Evolutionary conservation across 2,888 invertebrate species (phyloP), one percentile per base, ranked within the genome.

Genomic region (Creontiades dilutus): DNA sequence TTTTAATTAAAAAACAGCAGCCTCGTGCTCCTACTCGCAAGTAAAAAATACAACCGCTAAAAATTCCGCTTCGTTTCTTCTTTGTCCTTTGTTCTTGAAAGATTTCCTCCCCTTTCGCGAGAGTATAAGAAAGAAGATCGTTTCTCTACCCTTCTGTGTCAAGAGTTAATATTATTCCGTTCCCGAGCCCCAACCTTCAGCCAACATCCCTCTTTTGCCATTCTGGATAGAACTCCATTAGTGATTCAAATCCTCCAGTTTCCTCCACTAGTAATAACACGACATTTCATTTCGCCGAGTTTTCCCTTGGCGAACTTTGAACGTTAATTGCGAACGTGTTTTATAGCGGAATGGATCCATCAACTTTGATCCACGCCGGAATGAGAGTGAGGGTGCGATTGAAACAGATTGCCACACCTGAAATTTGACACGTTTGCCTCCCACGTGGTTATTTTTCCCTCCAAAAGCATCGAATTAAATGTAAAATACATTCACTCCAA

Each of bases 91-190:
- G 81, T 81, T 81, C 23, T 46, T 81, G 16, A 7, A 57, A 16
- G 57, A 57, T 47, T 28, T 28, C 16, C 47, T 76, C 27, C 27
- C 27, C 76, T 14, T 75, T 76, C 23, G 19, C 28, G 27, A 0
- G n/a, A 7, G 0, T 14, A 27, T 23, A 52, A 16, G n/a, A 81
- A 52, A 16, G n/a, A 81, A 81, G 28, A 81, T 19, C 19, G 37
- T 47, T 46, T 81, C 47, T 48, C 37, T 37, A 16, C 23, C 55
- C 28, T 61, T 61, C 68, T 61, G 86, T 86, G 86, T 86, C 68
- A 86, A 61, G 28, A 86, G 86, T 86, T 86, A 86, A 86, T 86
- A 86, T 61, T 86, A 86, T 86, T 86, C 86, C 86, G 3, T 86
- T 81, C 81, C n/a, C 9, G 14, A 19, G 19, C n/a, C 76, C 27